Base-by-base conservation (phyloP, 1,140 invertebrate genomes). In the Polypedilum pembai region DNA sequence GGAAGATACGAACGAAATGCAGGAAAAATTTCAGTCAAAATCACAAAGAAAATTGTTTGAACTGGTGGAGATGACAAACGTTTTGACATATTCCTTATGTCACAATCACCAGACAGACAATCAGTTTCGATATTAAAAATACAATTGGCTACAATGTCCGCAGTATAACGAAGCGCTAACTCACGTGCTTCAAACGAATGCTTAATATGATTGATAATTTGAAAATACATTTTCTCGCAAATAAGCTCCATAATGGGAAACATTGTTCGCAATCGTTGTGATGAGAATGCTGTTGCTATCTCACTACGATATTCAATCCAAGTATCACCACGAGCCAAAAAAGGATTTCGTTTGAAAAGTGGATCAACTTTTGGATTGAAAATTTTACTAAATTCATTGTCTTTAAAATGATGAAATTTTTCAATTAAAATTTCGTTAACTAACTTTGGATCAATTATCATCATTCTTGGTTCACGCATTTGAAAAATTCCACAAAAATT, bases 351-450 rank as follows among this genome's bases (percentile, higher is more conserved):
- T 3, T 12, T 56, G 45, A 56, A 56, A n/a, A 56, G n/a, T 15
- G 45, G 45, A 15, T 56, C 45, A 56, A 56, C n/a, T 56, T 56
- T 56, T 56, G 45, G 45, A 56, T 56, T 56, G 10, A 56, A 56
- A 56, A 56, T 56, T 56, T 56, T 56, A 15, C 45, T 56, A 7
- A 80, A 79, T 24, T 80, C 78, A 78, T 82, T 83, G 40, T 81
- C 77, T 74, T 79, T 76, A 40, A 85, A 85, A 75, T 81, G 76
- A 0, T 80, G 79, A 66, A 85, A 85, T 18, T 83, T 83, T 56
- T 83, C 84, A 3, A 87, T 79, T 1, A 86, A 76, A 65, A 88
- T 81, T 69, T 82, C 78, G 74, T 84, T 84, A 8, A 87, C 80
- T 4, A 87, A 75, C 4, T 84, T 81, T 0, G 85, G 84, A 76